phyloP scores from a whole-genome alignment of 1,140 invertebrate genomes.

The Platyscapa corneri region DNA sequence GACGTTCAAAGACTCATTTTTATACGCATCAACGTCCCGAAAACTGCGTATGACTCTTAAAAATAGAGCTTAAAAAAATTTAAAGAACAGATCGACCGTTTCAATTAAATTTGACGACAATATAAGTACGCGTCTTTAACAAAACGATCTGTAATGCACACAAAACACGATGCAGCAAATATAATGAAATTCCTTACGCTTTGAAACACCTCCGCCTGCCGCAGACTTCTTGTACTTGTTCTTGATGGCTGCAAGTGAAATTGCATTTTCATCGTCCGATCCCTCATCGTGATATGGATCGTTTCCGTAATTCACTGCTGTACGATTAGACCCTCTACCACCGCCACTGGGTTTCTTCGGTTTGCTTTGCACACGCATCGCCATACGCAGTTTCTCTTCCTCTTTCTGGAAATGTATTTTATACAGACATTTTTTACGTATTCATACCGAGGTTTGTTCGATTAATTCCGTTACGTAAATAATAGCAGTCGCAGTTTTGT shows the following conservation, averaged over 20 bases:
- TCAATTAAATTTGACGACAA: not conserved
- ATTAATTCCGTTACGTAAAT: no score
- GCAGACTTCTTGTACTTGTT: conserved; percentile 88
- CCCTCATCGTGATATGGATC: conserved; percentile 83
- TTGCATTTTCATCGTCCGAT: conserved; percentile 92
- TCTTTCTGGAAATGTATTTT: conserved; percentile 82
- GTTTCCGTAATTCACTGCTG: conserved; percentile 75
- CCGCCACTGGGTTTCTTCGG: conserved; percentile 78
- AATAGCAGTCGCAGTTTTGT: no score
- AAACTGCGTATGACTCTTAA: no score
- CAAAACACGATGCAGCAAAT: conserved; percentile 16
- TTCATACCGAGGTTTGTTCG: no score
- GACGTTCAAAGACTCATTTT: not conserved
- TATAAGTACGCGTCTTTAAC: not conserved
- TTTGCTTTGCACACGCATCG: conserved; percentile 84
- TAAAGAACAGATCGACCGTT: no score
- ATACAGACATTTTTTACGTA: no score
- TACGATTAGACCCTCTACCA: conserved; percentile 76
- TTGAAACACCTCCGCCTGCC: conserved; percentile 63
- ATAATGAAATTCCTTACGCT: conserved; percentile 69
- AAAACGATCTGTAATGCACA: not conserved
- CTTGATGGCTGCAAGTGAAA: conserved; percentile 95
- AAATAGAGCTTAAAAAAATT: no score
- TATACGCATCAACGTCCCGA: no score
- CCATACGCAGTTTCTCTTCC: conserved; percentile 92